Conservation (phyloP, 2,888 invertebrate genomes). For the Pristionchus fissidentatus region DNA sequence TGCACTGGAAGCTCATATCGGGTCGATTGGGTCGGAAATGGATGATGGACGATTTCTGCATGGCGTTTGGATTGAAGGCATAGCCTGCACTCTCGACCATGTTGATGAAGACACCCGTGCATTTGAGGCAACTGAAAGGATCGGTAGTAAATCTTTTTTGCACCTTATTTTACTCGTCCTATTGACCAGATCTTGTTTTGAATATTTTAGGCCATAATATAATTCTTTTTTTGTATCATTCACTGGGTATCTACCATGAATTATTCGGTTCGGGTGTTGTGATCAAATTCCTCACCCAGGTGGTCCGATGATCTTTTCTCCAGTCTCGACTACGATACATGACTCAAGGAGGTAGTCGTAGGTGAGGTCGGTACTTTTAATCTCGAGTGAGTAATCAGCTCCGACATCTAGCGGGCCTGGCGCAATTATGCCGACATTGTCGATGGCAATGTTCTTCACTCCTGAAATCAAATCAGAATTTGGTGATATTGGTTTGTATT, state of each 20-base stretch:
- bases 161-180: too few relatives aligned
- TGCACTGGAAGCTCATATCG: conserved; percentile 44
- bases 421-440: background rate
- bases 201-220: too few relatives aligned
- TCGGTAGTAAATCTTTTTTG: background rate
- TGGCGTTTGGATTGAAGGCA: background rate
- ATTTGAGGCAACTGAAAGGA: conserved; percentile 36
- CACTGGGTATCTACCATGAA: too few relatives aligned
- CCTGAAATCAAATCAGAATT: conserved; percentile 8
- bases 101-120: conserved; percentile 42
- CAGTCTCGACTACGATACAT: conserved; percentile 44
- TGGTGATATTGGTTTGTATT: background rate
- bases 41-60: conserved; percentile 29
- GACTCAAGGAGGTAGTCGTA: conserved; percentile 37
- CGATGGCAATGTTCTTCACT: conserved; percentile 5
- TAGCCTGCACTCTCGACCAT: conserved; percentile 46
- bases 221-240: too few relatives aligned
- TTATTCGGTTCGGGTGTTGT: too few relatives aligned
- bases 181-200: too few relatives aligned
- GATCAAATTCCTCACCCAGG: conserved; percentile 42
- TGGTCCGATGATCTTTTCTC: conserved; percentile 38
- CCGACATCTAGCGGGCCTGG: background rate
- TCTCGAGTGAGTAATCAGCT: conserved; percentile 34
- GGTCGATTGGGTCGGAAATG: conserved; percentile 43
- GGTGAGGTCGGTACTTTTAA: background rate